Base-by-base conservation (phyloP, 2,797 vertebrate species). In the Lindbergichthys nudifrons region DNA sequence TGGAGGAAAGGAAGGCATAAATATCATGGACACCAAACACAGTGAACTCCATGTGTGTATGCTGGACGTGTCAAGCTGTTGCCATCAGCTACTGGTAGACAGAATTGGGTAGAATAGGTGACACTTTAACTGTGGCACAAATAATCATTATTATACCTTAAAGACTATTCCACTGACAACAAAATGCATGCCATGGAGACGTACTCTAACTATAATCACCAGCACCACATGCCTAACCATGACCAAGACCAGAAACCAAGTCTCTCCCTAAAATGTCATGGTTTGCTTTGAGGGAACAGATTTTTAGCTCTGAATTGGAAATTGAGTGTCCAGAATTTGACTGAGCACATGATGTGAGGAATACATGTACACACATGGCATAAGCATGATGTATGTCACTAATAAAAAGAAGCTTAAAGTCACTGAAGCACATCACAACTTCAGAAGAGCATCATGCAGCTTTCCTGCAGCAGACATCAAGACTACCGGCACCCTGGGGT, bases 1-100 rank as follows among this genome's bases (percentile, higher is more conserved):
- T 75, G 42, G 64, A 73, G 23, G 46, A 76, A 41, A 61, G 19
- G 60, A 61, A 59, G 18, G 4, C 39, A 59, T 36, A 43, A 51
- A 70, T 52, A 57, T 68, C 62, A 64, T 21, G 23, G 76, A 45
- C 65, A 47, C 57, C 62, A 79, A 77, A 77, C 32, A 72, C 26
- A 63, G 43, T 39, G 47, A 65, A 47, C 18, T 63, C 18, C 41
- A 52, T 46, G n/a, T 12, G 18, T 45, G 14, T 43, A 3, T 30
- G 12, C n/a, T 3, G 5, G 3, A 65, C 13, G 42, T n/a, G n/a
- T 46, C 36, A 57, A 43, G 39, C n/a, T 68, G 23, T 46, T 32
- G 50, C 18, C 26, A 46, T 52, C 23, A 26, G 9, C 26, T 58
- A 30, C 30, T 26, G 62, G 23, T 21, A 53, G 54, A 64, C 23